A percentile compares a stretch with the other conserved stretches of the same genome.
Evolutionary conservation across 2,113 vertebrate species (phyloP).

Genomic region (Trachemys scripta): DNA sequence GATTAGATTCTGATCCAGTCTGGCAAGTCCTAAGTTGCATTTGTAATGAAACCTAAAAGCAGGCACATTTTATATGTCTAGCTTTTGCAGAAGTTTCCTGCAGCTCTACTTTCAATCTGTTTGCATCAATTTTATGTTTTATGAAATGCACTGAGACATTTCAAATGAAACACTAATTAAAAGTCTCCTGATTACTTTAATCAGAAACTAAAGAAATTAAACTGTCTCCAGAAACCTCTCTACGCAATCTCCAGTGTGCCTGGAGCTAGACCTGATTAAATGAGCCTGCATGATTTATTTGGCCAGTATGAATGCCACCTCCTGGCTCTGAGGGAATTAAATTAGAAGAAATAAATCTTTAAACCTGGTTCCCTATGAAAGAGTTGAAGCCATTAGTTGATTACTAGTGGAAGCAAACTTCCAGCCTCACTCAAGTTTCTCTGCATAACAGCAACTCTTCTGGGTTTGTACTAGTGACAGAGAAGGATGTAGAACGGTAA

Average conservation of each 20-base stretch:
- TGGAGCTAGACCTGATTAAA: background rate
- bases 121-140: background rate
- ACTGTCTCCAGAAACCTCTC: background rate
- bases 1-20: background rate
- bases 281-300: conserved; percentile 8
- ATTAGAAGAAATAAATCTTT: background rate
- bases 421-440: background rate
- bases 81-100: background rate
- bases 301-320: background rate
- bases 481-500: background rate
- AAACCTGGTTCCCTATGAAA: background rate
- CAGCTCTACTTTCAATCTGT: background rate
- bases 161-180: background rate
- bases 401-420: background rate
- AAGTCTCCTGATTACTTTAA: background rate
- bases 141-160: background rate
- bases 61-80: background rate
- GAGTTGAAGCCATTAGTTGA: background rate
- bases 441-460: background rate
- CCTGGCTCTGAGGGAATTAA: background rate
- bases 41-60: background rate
- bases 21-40: background rate
- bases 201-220: conserved; percentile 32
- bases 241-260: background rate
- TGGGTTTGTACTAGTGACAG: background rate